Evolutionary conservation across 2,797 vertebrate genomes (phyloP), one percentile per base, ranked within the genome.

Genomic region (Hoplostethus mediterraneus): DNA sequence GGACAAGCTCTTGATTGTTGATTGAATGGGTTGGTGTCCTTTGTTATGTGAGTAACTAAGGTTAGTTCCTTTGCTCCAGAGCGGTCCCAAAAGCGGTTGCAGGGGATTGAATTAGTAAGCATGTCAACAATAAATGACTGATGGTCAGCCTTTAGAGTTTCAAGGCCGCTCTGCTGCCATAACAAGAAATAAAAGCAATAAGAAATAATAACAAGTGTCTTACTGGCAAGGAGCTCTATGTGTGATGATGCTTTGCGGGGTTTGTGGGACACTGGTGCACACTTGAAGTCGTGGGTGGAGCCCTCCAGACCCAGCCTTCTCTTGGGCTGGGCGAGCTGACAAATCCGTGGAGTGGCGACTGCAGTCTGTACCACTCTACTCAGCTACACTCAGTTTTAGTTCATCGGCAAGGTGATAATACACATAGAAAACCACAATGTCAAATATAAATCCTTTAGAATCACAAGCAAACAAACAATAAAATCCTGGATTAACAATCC

Each of bases 171-270:
- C 38, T 40, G 38, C 38, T 40, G 17, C n/a, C 49, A 25, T 17
- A 10, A 33, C 25, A 30, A n/a, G 54, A 14, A 16, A 56, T n/a
- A 56, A 33, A 56, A 14, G 10, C 6, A 36, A 36, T 33, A 56
- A 16, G 36, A 45, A 16, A 3, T 16, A 8, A 60, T 14, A 16
- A 3, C 33, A 9, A 40, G 16, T 30, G 33, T 76, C 92, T 89
- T 67, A 95, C 93, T 72, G n/a, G 94, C 89, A 0, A 95, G 89
- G 2, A 89, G 90, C 54, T 87, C 86, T 45, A 87, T 85, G 59
- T 89, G 93, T 5, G 91, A 61, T 0, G 93, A 91, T 10, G 88
- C 77, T 40, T 63, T 84, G 28, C 72, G 48, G 36, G 76, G 61
- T 10, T 67, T 5, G 48, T 57, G 58, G 16, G 38, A 54, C 14